These are phyloP conservation scores for Eurypyga helias DNA, from an alignment of 2,113 vertebrate species.

Conservation along the genomic window DNA sequence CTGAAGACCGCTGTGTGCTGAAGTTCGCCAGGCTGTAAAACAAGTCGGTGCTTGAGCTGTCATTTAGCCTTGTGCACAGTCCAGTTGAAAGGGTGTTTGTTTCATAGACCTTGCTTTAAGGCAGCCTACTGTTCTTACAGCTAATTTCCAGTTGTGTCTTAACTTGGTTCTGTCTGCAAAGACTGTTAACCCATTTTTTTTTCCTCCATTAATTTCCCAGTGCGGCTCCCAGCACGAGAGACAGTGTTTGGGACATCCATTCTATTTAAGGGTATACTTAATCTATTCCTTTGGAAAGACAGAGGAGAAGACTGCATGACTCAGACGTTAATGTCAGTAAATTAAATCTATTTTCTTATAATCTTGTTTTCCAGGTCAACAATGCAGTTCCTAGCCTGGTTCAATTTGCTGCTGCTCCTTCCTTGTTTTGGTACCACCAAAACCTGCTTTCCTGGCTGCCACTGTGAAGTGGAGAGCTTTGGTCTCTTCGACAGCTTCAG, in stretches of 20 bases:
- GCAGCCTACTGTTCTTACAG: neutral
- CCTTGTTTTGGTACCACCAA: constrained; percentile 47
- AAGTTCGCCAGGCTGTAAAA: neutral
- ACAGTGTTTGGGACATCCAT: neutral
- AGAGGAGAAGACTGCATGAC: neutral
- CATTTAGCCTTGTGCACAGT: neutral
- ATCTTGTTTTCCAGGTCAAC: constrained; percentile 56
- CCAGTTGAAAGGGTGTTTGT: neutral
- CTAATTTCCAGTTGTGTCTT: neutral
- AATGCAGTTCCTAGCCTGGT: constrained; percentile 69
- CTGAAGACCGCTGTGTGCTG: neutral
- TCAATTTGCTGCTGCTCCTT: constrained; percentile 58
- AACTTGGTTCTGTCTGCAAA: neutral
- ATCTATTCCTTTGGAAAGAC: neutral
- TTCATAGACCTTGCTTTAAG: neutral
- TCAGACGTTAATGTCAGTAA: neutral
- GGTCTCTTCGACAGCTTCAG: constrained; percentile 98
- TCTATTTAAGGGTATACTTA: neutral
- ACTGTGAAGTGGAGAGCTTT: constrained; percentile 93
- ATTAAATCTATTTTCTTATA: neutral
- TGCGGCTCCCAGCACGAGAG: neutral
- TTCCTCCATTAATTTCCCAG: neutral
- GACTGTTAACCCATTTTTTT: neutral
- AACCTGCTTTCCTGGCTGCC: constrained; percentile 90
- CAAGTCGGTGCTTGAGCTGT: neutral